Evolutionary conservation across 1,140 invertebrate species (phyloP), one percentile per base, ranked within the genome.

Genomic region (Venustaconcha ellipsiformis): DNA sequence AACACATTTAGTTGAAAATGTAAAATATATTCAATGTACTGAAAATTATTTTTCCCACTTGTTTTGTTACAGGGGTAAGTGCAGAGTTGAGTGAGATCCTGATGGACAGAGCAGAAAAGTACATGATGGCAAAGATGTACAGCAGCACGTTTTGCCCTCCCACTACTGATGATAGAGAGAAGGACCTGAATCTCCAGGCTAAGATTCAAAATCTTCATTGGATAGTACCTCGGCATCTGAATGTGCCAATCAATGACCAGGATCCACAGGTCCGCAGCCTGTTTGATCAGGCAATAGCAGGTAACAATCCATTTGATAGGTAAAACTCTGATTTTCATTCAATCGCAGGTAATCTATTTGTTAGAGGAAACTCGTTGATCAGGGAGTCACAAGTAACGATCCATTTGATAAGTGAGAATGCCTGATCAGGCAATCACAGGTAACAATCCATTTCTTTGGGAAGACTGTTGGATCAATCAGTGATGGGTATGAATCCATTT

Each of bases 161-260:
- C 13, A 94, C 93, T 48, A 96, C 95, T 2, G 93, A 94, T 60
- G 96, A 98, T 87, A 97, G 99, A 92, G 95, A 97, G 78, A 94
- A 95, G 86, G 97, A 99, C 92, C 92, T 98, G n/a, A 92, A 92
- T 30, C 94, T 98, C 80, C 97, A 98, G 84, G 82, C 78, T 15
- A 82, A 96, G 67, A 99, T 99, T 82, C 93, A 97, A 18, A 94
- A 96, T 89, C 90, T 99, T 17, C 96, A 95, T 89, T 99, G 98
- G 97, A 95, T 99, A 1, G 97, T 95, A 72, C 94, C 96, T 55
- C 94, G 95, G 79, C 97, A 98, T 91, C 92, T 99, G 48, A 97
- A 98, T 84, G 96, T 96, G 85, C 93, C 94, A 76, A 95, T 99
- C 77, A 95, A 96, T 84, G 95, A 97, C 87, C 93, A 94, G 13